Percentiles rank a stretch among this genome's conserved stretches.
Evolutionary conservation across 1,140 invertebrate genomes (phyloP).

Genomic region (Aethina tumida): DNA sequence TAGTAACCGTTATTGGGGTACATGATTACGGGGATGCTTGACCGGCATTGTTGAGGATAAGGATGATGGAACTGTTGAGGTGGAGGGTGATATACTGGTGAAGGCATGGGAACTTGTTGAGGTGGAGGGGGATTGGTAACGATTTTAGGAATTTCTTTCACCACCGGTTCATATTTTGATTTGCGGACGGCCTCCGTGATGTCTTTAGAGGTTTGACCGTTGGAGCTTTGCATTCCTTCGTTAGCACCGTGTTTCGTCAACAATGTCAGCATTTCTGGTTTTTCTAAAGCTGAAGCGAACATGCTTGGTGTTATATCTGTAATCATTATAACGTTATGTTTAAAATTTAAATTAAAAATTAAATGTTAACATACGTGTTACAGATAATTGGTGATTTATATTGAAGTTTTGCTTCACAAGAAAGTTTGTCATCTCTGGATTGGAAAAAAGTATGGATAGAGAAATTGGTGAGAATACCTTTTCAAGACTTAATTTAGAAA

Average conservation of each 20-base stretch:
- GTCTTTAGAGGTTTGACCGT: constrained; percentile 20
- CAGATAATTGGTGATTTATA: constrained; percentile 24
- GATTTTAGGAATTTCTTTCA: constrained; percentile 1
- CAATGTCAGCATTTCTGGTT: constrained; percentile 15
- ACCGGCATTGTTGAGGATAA: background rate
- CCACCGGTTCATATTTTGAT: constrained; percentile 8
- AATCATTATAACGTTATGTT: constrained; percentile 9
- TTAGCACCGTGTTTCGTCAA: constrained; percentile 22
- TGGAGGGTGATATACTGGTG: constrained; percentile 3
- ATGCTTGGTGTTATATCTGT: constrained; percentile 29
- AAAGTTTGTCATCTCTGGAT: constrained; percentile 23
- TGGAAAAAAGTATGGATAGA: constrained; percentile 26
- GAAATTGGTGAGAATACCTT: constrained; percentile 24
- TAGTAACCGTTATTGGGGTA: too few relatives aligned
- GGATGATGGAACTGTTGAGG: constrained; percentile 4
- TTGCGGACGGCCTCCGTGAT: constrained; percentile 12
- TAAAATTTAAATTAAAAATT: constrained; percentile 4
- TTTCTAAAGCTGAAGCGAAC: constrained; percentile 28
- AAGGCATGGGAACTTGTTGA: constrained; percentile 9
- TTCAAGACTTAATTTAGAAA: constrained; percentile 27
- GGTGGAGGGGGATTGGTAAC: constrained; percentile 5
- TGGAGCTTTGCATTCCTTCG: constrained; percentile 17
- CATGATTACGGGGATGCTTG: too few relatives aligned
- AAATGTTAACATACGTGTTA: constrained; percentile 15
- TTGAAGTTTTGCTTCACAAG: constrained; percentile 25